Base-by-base conservation (phyloP, 1,140 invertebrate genomes). In the Tetramorium parvispinum region DNA sequence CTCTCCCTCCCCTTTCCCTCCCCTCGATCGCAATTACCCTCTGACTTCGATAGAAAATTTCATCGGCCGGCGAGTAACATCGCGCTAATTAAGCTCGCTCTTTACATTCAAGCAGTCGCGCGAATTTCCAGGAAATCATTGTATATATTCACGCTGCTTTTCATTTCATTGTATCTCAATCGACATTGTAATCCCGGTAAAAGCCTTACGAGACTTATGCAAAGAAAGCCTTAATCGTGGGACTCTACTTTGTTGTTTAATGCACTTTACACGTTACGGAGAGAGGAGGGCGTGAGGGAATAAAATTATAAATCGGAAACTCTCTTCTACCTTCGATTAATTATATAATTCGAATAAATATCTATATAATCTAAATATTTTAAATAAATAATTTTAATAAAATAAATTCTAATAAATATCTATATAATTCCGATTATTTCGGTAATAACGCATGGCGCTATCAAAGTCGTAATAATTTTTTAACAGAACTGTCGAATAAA, bases 91-190 rank as follows among this genome's bases (percentile, higher is more conserved):
- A 40, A 55, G 18, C 5, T 37, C 6, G 68, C 53, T 83, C 18
- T 83, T 83, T 49, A 83, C 53, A 61, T 59, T 73, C 53, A 32
- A 57, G 3, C 27, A 18, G 53, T 75, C 37, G 66, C 24, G 51
- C 27, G 66, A 27, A 73, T 73, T 73, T 82, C 65, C 79, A 73
- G n/a, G 24, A 46, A 24, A 71, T 59, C 63, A 13, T 5, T 43
- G 21, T 68, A 24, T 24, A 18, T n/a, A 55, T 73, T 49, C 68
- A 46, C 24, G 68, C n/a, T 7, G 40, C 24, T 83, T 71, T 83
- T 83, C 70, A 75, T 83, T 61, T 73, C 51, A 73, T 73, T 83
- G 27, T 75, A 49, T n/a, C 27, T 59, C 57, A 71, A 59, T 73
- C 40, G n/a, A 73, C 40, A 71, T 32, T 27, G 27, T 46, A 59